These are phyloP conservation scores for Poeciliopsis turrubarensis DNA, from an alignment of 2,113 vertebrate species.

Conservation along the genomic window DNA sequence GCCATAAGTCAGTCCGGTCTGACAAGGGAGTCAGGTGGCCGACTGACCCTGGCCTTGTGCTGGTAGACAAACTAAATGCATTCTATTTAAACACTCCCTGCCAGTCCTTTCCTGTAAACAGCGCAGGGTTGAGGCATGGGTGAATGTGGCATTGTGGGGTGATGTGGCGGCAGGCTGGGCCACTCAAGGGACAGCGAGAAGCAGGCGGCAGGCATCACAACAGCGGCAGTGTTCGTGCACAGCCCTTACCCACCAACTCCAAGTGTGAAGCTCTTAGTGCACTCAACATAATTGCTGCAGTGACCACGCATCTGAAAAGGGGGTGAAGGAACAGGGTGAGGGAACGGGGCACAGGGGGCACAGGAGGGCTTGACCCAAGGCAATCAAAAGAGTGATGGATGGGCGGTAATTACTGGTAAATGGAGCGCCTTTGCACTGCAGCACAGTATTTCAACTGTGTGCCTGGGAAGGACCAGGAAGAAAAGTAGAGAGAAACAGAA, in stretches of 20 bases:
- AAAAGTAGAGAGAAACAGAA: constrained; percentile 29
- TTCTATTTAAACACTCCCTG: constrained; percentile 77
- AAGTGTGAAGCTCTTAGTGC: constrained; percentile 79
- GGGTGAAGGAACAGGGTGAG: constrained; percentile 69
- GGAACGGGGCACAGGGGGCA: constrained; percentile 64
- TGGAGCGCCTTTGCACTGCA: constrained; percentile 78
- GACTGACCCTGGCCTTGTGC: constrained; percentile 74
- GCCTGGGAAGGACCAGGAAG: constrained; percentile 46
- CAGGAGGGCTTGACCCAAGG: constrained; percentile 79
- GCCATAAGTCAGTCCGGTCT: constrained; percentile 69
- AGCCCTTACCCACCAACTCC: constrained; percentile 62
- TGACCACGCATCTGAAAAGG: constrained; percentile 80
- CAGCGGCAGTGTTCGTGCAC: constrained; percentile 73
- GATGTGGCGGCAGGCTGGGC: constrained; percentile 62
- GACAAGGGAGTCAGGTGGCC: constrained; percentile 75
- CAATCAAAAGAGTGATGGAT: constrained; percentile 87
- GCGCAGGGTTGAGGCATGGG: constrained; percentile 67
- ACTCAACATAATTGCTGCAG: constrained; percentile 79
- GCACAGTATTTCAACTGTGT: constrained; percentile 80
- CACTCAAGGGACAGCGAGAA: constrained; percentile 59
- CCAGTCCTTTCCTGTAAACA: constrained; percentile 73
- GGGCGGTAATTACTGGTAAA: constrained; percentile 85
- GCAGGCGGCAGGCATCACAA: constrained; percentile 73
- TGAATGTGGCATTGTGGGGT: constrained; percentile 80
- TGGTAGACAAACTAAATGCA: constrained; percentile 80